Evolutionary conservation across 1,140 invertebrate species (phyloP).

Genomic region (Aphaenogaster floridana): DNA sequence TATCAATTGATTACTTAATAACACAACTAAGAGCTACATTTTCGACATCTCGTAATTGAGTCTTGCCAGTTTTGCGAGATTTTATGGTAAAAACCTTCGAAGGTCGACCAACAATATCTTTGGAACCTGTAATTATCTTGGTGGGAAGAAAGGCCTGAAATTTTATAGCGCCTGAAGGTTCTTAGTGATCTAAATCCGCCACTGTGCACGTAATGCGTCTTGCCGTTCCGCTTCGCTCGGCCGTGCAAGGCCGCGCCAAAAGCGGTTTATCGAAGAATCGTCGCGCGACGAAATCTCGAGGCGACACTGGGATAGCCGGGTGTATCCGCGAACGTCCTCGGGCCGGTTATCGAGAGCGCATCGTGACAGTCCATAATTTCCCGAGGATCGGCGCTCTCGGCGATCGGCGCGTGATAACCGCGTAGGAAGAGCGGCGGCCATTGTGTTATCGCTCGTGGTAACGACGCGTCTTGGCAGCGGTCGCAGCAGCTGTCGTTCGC

Average conservation of each 20-base stretch:
- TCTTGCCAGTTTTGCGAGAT: neutral
- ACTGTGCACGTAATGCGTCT: neutral
- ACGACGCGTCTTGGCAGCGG: slow-evolving; percentile 70
- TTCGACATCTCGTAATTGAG: neutral
- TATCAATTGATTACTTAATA: neutral
- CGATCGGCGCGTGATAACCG: slow-evolving; percentile 72
- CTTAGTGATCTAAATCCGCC: slow-evolving; percentile 9
- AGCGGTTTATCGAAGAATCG: slow-evolving; percentile 65
- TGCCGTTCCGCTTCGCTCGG: slow-evolving; percentile 22
- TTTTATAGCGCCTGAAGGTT: neutral
- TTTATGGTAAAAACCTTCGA: neutral
- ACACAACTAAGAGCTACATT: neutral
- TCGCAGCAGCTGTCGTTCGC: slow-evolving; percentile 72
- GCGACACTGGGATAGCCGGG: slow-evolving; percentile 50
- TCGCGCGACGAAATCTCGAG: slow-evolving; percentile 57
- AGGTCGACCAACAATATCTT: neutral
- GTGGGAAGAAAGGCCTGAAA: neutral
- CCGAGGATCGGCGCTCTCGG: slow-evolving; percentile 66
- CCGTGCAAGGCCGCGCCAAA: slow-evolving; percentile 45
- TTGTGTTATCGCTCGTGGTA: slow-evolving; percentile 74
- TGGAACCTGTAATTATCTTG: neutral
- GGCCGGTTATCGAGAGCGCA: slow-evolving; percentile 65
- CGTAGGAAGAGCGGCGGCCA: slow-evolving; percentile 70
- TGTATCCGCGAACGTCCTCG: slow-evolving; percentile 59
- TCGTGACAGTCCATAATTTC: slow-evolving; percentile 75